A percentile compares a stretch with the other conserved stretches of the same genome.
These are phyloP conservation scores for Drosophila pseudoananassae DNA, from an alignment of 1,140 invertebrate genomes.

Conservation along the genomic window DNA sequence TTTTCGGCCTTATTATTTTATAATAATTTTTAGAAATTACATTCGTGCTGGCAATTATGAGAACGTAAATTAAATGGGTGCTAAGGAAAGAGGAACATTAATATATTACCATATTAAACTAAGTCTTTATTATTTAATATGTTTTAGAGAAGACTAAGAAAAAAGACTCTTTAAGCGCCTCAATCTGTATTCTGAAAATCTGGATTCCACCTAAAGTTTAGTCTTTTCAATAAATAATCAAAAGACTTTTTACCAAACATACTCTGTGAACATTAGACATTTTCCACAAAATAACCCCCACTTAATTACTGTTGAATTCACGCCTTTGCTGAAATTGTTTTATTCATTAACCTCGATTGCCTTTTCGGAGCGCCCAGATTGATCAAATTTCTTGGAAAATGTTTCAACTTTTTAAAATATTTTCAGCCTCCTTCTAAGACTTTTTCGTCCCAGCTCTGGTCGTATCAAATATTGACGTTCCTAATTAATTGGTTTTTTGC, in stretches of 20 bases:
- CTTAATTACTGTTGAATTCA: constrained; percentile 28
- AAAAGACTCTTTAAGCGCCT: too few species aligned
- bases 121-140: too few species aligned
- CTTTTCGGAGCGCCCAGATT: background rate
- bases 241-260: too few species aligned
- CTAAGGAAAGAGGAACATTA: too few species aligned
- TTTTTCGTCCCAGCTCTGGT: background rate
- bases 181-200: too few species aligned
- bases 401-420: constrained; percentile 14
- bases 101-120: too few species aligned
- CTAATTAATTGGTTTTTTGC: constrained; percentile 77
- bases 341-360: constrained; percentile 21
- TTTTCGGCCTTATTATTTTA: constrained; percentile 34
- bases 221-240: too few species aligned
- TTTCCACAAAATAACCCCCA: background rate
- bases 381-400: constrained; percentile 19
- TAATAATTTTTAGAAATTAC: constrained; percentile 48
- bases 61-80: constrained; percentile 34
- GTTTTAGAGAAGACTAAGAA: too few species aligned
- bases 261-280: background rate
- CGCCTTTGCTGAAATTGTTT: constrained; percentile 27
- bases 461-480: constrained; percentile 68
- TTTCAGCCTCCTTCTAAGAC: background rate
- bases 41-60: constrained; percentile 45
- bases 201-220: too few species aligned